Evolutionary conservation across 1,140 invertebrate genomes (phyloP), one percentile per base, ranked within the genome.

Genomic region (Polyergus mexicanus): DNA sequence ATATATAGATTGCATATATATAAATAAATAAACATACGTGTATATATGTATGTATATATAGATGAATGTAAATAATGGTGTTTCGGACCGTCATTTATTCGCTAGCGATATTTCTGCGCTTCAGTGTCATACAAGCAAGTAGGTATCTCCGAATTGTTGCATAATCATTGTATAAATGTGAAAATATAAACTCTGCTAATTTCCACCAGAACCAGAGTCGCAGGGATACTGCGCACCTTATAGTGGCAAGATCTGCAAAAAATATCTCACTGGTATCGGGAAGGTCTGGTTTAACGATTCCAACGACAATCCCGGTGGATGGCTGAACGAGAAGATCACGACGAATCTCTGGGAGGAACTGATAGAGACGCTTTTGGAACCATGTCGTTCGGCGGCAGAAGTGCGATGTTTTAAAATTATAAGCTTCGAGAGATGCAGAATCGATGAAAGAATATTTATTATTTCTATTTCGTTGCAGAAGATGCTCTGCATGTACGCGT

Each of bases 401-500:
- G 97, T 97, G 94, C 88, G 87, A 84, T 86, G 58, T 68, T 25
- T n/a, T 22, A 25, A n/a, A 62, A 19, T 19, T 44, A 68, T 25
- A 4, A 69, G 25, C 19, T 22, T 10, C 3, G 60, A 19, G 3
- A 5, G 4, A 56, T 1, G 13, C 0, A 25, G 0, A 72, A 25
- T 3, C 44, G n/a, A 60, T 10, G 0, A 8, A 2, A 0, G 2
- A 19, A 11, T 22, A 22, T 47, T 35, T 32, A 0, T 35, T 47
- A 28, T 72, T 28, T 60, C 80, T 78, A 58, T 58, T 71, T 71
- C 69, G 74, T 94, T 92, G 10, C 88, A 97, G 96, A 97, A 97
- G 96, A 95, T 99, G 91, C 95, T 99, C 16, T 99, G 98, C 94
- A 96, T 97, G 68, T 98, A 98, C 95, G 98, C 98, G 16, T 99